Conservation (phyloP, 2,888 invertebrate genomes). For the Sycophila texana region DNA sequence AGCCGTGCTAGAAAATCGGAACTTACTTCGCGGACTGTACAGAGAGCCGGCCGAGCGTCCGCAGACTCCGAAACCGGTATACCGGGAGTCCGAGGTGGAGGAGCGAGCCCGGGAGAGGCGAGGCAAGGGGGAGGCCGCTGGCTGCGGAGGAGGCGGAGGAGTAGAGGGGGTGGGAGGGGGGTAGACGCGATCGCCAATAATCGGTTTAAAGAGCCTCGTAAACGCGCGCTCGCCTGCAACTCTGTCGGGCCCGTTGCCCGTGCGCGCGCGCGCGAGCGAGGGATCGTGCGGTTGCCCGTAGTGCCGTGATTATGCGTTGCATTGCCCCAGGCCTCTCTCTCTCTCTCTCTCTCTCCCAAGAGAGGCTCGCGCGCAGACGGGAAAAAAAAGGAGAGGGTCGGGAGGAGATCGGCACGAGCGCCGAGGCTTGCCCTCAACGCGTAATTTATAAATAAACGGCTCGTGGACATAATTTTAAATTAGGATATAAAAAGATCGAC, state of each 20-base stretch:
- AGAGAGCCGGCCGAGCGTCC: not conserved
- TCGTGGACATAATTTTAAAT: conserved; percentile 55
- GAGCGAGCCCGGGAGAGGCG: not conserved
- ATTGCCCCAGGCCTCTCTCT: conserved; percentile 41
- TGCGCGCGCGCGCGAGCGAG: not conserved
- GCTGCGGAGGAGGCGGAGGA: conserved; percentile 15
- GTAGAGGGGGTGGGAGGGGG: conserved; percentile 4
- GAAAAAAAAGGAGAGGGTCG: not conserved
- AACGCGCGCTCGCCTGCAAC: conserved; percentile 54
- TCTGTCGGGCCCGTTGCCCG: conserved; percentile 47
- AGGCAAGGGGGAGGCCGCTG: conserved; percentile 20
- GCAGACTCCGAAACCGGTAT: conserved; percentile 2
- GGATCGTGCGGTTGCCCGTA: conserved; percentile 25
- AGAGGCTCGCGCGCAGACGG: not conserved
- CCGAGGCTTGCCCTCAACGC: conserved; percentile 30
- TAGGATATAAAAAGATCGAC: conserved; percentile 50
- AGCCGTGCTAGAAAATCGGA: too few relatives aligned
- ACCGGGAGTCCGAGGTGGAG: not conserved
- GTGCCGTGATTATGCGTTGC: conserved; percentile 56
- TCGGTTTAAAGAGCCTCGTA: conserved; percentile 59
- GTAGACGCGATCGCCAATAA: conserved; percentile 56
- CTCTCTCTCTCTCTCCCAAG: not conserved
- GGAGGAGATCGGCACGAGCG: not conserved
- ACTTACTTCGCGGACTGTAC: too few relatives aligned
- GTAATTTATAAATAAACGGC: conserved; percentile 56